Conservation (phyloP, 2,113 vertebrate species). For the Morone saxatilis region DNA sequence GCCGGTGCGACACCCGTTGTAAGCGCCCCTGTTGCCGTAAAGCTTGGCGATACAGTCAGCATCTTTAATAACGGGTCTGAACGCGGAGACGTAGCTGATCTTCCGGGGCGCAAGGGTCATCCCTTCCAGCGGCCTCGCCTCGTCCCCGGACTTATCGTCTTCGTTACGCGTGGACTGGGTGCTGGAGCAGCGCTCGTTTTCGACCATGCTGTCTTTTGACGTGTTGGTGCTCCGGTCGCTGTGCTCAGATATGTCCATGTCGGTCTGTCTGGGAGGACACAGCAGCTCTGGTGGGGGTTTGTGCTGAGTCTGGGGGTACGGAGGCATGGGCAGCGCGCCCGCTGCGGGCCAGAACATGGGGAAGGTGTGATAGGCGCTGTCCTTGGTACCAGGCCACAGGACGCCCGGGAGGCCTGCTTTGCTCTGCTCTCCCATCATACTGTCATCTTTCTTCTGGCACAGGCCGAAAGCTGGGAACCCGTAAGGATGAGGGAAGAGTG, state of each 20-base stretch:
- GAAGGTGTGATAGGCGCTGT: conserved; percentile 91
- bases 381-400: conserved; percentile 86
- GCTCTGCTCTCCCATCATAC: conserved; percentile 80
- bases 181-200: conserved; percentile 89
- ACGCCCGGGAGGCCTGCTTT: conserved; percentile 81
- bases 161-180: conserved; percentile 86
- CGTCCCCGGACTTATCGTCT: conserved; percentile 89
- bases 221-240: conserved; percentile 87
- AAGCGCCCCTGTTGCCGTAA: conserved; percentile 90
- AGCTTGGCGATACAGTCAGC: conserved; percentile 95
- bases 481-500: conserved; percentile 94
- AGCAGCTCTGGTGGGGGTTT: conserved; percentile 87
- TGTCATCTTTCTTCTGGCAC: conserved; percentile 94
- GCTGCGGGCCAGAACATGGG: conserved; percentile 95
- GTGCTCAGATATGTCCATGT: conserved; percentile 83
- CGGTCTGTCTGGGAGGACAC: conserved; percentile 81
- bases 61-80: conserved; percentile 96
- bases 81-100: conserved; percentile 94
- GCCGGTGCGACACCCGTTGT: conserved; percentile 83
- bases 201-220: conserved; percentile 84
- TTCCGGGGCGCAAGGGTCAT: conserved; percentile 86
- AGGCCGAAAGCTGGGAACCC: conserved; percentile 94
- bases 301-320: conserved; percentile 88
- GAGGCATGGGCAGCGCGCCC: conserved; percentile 88
- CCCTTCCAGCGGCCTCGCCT: conserved; percentile 86